These are phyloP conservation scores for Chloromyia formosa DNA, from an alignment of 2,888 invertebrate species.

Conservation along the genomic window DNA sequence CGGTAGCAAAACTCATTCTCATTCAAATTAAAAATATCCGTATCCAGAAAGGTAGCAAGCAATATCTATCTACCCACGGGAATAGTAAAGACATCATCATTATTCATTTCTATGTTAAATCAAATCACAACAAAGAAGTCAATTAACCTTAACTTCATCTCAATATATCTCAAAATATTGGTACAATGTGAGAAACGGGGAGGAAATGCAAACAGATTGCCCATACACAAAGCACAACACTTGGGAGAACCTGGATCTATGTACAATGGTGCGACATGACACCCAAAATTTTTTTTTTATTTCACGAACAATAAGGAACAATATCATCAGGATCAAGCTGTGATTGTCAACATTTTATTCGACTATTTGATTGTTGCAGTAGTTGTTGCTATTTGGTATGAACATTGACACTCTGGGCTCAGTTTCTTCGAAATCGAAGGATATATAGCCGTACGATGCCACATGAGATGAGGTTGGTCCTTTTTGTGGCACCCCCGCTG, in stretches of 20 bases:
- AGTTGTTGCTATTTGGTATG: conserved; percentile 2
- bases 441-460: too few relatives aligned
- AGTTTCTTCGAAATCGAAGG: too few relatives aligned
- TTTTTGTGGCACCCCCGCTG: conserved; percentile 39
- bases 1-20: too few relatives aligned
- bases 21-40: too few relatives aligned
- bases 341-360: conserved; percentile 39
- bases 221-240: conserved; percentile 7
- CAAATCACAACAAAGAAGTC: conserved; percentile 38
- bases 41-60: too few relatives aligned
- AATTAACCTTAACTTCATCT: conserved; percentile 27
- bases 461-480: conserved; percentile 38
- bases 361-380: conserved; percentile 4
- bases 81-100: background rate
- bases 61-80: too few relatives aligned
- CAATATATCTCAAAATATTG: conserved; percentile 23
- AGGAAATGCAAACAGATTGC: conserved; percentile 33
- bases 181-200: conserved; percentile 25
- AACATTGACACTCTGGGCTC: too few relatives aligned
- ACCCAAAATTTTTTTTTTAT: background rate
- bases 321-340: conserved; percentile 40
- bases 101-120: conserved; percentile 23
- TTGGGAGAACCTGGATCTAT: conserved; percentile 14
- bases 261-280: conserved; percentile 6
- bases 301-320: conserved; percentile 27